These are phyloP conservation scores for Drosophila bocqueti DNA, from an alignment of 1,140 invertebrate genomes.

Conservation along the genomic window DNA sequence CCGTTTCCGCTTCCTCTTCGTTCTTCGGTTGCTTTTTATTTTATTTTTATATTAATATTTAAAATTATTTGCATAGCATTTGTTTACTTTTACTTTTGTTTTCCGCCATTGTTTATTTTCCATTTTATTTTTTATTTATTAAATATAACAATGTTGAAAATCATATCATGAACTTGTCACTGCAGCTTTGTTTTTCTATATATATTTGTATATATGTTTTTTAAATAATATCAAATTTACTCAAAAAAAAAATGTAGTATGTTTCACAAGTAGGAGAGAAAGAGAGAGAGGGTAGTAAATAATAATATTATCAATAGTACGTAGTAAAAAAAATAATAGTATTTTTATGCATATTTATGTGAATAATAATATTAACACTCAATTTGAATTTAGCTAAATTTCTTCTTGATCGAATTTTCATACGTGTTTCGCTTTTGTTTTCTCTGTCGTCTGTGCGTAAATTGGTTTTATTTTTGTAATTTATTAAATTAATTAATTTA, in stretches of 20 bases:
- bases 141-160: slow-evolving; percentile 73
- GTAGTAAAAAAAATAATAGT: slow-evolving; percentile 34
- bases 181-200: slow-evolving; percentile 15
- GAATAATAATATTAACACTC: slow-evolving; percentile 55
- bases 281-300: slow-evolving; percentile 15
- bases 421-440: slow-evolving; percentile 3
- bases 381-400: slow-evolving; percentile 77
- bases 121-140: slow-evolving; percentile 51
- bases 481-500: slow-evolving; percentile 46
- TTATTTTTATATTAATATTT: slow-evolving; percentile 37
- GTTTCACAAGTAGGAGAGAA: slow-evolving; percentile 15
- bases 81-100: slow-evolving; percentile 7
- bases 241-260: slow-evolving; percentile 26
- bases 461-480: slow-evolving; percentile 40
- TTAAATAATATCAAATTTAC: slow-evolving; percentile 52
- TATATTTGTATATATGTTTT: slow-evolving; percentile 50
- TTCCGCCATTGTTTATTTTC: slow-evolving; percentile 27
- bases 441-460: slow-evolving; percentile 50
- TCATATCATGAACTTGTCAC: slow-evolving; percentile 47
- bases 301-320: slow-evolving; percentile 21
- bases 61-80: slow-evolving; percentile 69
- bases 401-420: slow-evolving; percentile 57
- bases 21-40: slow-evolving; percentile 11
- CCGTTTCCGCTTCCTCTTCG: background rate
- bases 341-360: slow-evolving; percentile 39